A percentile compares a stretch with the other conserved stretches of the same genome.
Evolutionary conservation across 2,113 vertebrate genomes (phyloP).

Genomic region (Gobiocypris rarus): DNA sequence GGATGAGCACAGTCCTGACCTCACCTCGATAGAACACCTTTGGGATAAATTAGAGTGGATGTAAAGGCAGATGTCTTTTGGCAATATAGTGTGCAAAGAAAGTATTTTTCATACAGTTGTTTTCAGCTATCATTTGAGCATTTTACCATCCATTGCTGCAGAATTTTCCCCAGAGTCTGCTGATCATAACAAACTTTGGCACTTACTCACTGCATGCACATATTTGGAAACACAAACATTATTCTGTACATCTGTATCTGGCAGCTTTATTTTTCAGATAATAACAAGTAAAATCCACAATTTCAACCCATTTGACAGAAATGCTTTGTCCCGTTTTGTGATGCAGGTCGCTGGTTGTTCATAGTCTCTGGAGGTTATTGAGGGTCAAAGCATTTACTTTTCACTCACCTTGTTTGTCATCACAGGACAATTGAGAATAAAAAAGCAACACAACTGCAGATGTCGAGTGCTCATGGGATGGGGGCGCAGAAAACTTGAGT

Average conservation of each 20-base stretch:
- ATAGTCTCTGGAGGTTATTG: constrained; percentile 10
- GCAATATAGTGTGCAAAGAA: not conserved
- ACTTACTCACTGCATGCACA: not conserved
- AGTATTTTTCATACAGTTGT: not conserved
- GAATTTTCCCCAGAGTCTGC: not conserved
- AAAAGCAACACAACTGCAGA: constrained; percentile 12
- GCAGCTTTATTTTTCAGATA: constrained; percentile 60
- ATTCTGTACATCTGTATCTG: constrained; percentile 48
- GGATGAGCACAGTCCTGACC: too few relatives aligned
- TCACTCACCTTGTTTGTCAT: constrained; percentile 29
- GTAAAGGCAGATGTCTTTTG: too few relatives aligned
- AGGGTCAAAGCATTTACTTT: constrained; percentile 13
- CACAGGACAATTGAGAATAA: constrained; percentile 18
- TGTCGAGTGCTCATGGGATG: not conserved
- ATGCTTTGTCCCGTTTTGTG: not conserved
- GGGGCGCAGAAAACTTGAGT: not conserved
- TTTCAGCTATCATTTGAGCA: not conserved
- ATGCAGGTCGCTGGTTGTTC: constrained; percentile 23
- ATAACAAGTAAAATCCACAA: constrained; percentile 58
- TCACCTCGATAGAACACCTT: too few relatives aligned
- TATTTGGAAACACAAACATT: constrained; percentile 10
- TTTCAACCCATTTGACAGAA: constrained; percentile 29
- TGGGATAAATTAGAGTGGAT: too few relatives aligned
- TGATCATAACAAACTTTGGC: not conserved
- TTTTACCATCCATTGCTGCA: not conserved